Percentiles rank a stretch among this genome's conserved stretches.
These are phyloP conservation scores for Oplegnathus fasciatus DNA, from an alignment of 2,113 vertebrate genomes.

Conservation along the genomic window DNA sequence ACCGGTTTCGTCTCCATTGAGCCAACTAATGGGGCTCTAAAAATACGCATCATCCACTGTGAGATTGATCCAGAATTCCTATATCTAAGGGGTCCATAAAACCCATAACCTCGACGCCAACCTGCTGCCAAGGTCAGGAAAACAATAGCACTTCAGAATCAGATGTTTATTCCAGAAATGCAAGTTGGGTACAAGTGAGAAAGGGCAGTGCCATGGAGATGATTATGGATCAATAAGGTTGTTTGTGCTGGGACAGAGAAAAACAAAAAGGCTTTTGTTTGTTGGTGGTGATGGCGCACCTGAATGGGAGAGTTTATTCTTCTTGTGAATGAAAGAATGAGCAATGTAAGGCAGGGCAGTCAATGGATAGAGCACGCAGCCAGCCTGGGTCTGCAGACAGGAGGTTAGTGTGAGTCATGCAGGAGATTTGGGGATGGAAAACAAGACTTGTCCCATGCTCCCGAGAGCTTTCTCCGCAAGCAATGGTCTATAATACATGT, in stretches of 20 bases:
- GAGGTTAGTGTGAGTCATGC: conserved; percentile 50
- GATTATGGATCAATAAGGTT: conserved; percentile 37
- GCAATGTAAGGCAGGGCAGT: not conserved
- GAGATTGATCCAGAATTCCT: conserved; percentile 51
- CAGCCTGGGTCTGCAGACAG: conserved; percentile 4
- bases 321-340: conserved; percentile 12
- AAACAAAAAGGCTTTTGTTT: conserved; percentile 14
- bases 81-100: conserved; percentile 57
- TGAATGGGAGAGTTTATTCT: conserved; percentile 16
- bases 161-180: conserved; percentile 18
- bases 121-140: conserved; percentile 51
- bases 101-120: conserved; percentile 31
- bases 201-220: conserved; percentile 1
- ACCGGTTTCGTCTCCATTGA: conserved; percentile 67
- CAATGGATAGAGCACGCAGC: not conserved
- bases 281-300: conserved; percentile 7
- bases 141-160: conserved; percentile 4
- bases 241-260: conserved; percentile 21
- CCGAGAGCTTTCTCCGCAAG: conserved; percentile 9
- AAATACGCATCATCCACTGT: conserved; percentile 59
- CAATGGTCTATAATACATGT: not conserved
- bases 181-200: conserved; percentile 11
- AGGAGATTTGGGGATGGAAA: conserved; percentile 33
- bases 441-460: not conserved
- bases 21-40: conserved; percentile 72